These are phyloP conservation scores for Ctenopoma multispine DNA, from an alignment of 2,797 vertebrate genomes.

Conservation along the genomic window DNA sequence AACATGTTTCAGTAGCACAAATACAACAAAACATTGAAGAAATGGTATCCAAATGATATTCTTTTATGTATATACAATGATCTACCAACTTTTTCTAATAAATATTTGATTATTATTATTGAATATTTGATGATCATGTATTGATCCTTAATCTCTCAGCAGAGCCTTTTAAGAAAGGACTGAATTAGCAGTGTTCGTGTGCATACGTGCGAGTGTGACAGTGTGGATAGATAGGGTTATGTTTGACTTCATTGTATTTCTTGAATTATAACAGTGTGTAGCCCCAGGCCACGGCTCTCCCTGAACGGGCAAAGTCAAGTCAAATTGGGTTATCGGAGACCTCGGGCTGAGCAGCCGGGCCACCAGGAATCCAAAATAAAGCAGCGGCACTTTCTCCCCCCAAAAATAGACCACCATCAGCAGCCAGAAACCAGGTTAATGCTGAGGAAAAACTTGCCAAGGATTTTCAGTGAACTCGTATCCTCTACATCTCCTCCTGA, in stretches of 20 bases:
- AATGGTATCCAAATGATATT: no score
- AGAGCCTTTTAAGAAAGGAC: slow-evolving; percentile 11
- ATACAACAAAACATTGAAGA: no score
- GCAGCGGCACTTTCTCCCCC: slow-evolving; percentile 69
- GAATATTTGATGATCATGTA: no score
- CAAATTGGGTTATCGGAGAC: slow-evolving; percentile 85
- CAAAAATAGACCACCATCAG: slow-evolving; percentile 76
- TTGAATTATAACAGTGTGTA: slow-evolving; percentile 72
- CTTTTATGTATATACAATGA: no score
- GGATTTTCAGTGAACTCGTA: slow-evolving; percentile 39
- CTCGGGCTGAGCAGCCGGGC: slow-evolving; percentile 78
- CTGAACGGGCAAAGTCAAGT: slow-evolving; percentile 84
- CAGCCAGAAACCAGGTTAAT: slow-evolving; percentile 77
- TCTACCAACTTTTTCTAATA: no score
- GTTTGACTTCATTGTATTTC: slow-evolving; percentile 78
- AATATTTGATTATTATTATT: no score
- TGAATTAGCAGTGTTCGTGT: slow-evolving; percentile 35
- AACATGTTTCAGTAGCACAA: no score
- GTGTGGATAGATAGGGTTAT: slow-evolving; percentile 21
- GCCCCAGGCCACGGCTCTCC: slow-evolving; percentile 76
- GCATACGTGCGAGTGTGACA: slow-evolving; percentile 7
- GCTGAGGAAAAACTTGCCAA: slow-evolving; percentile 57
- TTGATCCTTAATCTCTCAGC: slow-evolving; percentile 14
- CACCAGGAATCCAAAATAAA: slow-evolving; percentile 84
- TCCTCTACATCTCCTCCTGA: slow-evolving; percentile 45